These are phyloP conservation scores for Arizona elegans DNA, from an alignment of 2,113 vertebrate species.

Conservation along the genomic window DNA sequence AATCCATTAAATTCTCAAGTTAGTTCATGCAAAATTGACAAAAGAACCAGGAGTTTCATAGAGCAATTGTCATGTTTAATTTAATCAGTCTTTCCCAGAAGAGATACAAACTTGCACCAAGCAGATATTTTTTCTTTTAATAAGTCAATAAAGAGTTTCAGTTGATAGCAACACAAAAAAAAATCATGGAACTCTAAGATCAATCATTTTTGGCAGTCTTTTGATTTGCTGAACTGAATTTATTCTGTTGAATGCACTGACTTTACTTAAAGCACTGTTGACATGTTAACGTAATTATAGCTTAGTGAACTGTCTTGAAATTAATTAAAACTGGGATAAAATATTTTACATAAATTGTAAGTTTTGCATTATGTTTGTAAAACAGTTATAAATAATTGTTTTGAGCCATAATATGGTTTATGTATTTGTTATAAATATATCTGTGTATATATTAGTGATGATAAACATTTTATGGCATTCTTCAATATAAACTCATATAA, in stretches of 20 bases:
- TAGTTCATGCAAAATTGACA: constrained; percentile 3
- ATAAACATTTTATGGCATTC: not conserved
- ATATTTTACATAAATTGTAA: not conserved
- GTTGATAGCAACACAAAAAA: too few relatives aligned
- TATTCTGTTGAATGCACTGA: not conserved
- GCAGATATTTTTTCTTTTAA: not conserved
- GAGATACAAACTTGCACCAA: not conserved
- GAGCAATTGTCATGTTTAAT: not conserved
- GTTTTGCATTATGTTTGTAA: not conserved
- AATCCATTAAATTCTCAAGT: not conserved
- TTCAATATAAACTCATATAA: not conserved
- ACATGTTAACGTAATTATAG: not conserved
- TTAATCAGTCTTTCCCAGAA: not conserved
- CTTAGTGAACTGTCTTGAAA: not conserved
- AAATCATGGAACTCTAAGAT: not conserved
- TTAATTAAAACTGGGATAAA: not conserved
- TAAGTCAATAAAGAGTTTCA: not conserved
- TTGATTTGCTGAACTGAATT: not conserved
- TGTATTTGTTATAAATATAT: not conserved
- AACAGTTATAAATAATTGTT: not conserved
- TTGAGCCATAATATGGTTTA: not conserved
- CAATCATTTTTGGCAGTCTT: not conserved
- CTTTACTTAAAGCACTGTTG: not conserved
- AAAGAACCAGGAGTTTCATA: not conserved
- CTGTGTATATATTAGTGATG: not conserved